A percentile compares a stretch with the other conserved stretches of the same genome.
Evolutionary conservation across 2,113 vertebrate species (phyloP).

Genomic region (Illadopsis cleaveri): DNA sequence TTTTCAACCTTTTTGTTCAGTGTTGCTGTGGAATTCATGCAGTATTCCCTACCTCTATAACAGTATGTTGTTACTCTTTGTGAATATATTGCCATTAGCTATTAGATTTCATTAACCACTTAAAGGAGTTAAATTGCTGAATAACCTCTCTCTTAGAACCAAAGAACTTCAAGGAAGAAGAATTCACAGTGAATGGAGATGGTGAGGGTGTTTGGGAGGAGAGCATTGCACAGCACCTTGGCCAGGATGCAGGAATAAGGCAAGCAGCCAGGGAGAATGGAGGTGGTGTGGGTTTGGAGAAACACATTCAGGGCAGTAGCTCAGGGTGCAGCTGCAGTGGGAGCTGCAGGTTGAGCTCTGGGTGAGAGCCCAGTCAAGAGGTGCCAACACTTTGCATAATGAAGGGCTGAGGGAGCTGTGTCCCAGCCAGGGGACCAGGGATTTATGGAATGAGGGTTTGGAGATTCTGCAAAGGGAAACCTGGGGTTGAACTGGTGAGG

Average conservation of each 20-base stretch:
- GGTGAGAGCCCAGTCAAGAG: background rate
- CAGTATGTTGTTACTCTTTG: background rate
- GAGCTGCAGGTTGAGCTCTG: background rate
- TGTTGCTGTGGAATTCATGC: background rate
- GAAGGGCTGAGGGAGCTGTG: background rate
- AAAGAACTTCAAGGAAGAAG: background rate
- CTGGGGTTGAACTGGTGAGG: background rate
- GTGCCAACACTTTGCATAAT: background rate
- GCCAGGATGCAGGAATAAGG: rapidly evolving
- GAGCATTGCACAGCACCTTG: background rate
- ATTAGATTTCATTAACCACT: background rate
- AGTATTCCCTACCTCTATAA: background rate
- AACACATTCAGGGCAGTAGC: background rate
- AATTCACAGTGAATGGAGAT: background rate
- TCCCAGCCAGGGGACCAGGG: background rate
- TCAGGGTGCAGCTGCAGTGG: background rate
- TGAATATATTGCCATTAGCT: background rate
- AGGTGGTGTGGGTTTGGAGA: background rate
- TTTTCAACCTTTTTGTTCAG: background rate
- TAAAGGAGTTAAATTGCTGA: background rate
- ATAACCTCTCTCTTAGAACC: background rate
- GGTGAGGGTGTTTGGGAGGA: background rate
- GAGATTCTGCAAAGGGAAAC: background rate
- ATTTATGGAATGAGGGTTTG: background rate
- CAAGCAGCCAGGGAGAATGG: background rate